phyloP scores from a whole-genome alignment of 2,113 vertebrate genomes.

The Motacilla tschutschensis region DNA sequence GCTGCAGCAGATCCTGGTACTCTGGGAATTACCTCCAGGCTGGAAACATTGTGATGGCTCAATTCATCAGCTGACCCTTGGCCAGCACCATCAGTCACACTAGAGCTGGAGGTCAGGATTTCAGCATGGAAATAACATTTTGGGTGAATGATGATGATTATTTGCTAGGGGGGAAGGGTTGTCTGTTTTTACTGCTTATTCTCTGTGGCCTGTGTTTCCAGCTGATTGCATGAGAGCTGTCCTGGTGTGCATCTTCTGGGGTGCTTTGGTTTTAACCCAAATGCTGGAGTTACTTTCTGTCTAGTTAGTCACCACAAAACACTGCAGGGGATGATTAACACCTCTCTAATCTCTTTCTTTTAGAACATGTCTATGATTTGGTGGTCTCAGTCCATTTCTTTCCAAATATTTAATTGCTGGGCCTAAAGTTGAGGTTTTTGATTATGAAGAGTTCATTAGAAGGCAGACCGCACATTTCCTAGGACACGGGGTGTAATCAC shows the following conservation, averaged over 20 bases:
- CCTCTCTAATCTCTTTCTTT: background rate
- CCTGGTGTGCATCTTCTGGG: background rate
- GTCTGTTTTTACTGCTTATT: background rate
- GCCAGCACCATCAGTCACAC: conserved; percentile 10
- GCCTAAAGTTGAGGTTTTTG: background rate
- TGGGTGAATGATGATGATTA: background rate
- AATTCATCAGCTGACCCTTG: conserved; percentile 4
- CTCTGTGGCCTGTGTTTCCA: background rate
- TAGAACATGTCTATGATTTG: background rate
- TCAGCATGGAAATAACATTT: background rate
- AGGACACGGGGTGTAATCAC: background rate
- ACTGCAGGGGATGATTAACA: background rate
- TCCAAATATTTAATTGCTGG: background rate
- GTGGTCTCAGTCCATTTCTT: background rate
- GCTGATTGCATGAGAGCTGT: background rate
- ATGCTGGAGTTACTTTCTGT: background rate
- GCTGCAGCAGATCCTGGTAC: background rate
- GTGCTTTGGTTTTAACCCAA: background rate
- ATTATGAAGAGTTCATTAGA: background rate
- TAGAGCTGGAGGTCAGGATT: conserved; percentile 7
- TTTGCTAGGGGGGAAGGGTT: background rate
- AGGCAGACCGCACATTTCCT: background rate
- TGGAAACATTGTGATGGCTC: background rate
- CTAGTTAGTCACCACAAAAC: background rate
- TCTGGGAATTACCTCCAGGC: background rate